Conservation (phyloP, 2,888 invertebrate species). For the Andrena praecox region DNA sequence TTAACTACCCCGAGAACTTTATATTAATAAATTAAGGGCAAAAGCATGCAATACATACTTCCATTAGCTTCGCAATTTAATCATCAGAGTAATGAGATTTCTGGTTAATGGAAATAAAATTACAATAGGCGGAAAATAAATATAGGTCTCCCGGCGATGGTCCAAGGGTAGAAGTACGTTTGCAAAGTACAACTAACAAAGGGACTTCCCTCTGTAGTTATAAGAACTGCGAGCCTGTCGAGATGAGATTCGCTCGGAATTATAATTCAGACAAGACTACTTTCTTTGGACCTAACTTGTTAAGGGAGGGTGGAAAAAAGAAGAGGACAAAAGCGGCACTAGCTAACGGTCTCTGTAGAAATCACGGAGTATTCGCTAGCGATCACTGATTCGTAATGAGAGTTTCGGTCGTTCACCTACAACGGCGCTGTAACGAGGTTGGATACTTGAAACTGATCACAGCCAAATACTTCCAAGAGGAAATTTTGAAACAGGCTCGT, state of each 20-base stretch:
- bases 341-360: not conserved
- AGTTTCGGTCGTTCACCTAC: constrained; percentile 38
- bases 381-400: constrained; percentile 30
- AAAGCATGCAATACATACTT: too few relatives aligned
- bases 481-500: constrained; percentile 29
- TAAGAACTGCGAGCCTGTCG: not conserved
- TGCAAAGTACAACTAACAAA: constrained; percentile 14
- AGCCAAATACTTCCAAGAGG: constrained; percentile 16
- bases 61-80: too few relatives aligned
- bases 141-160: not conserved
- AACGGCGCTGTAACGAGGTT: constrained; percentile 22
- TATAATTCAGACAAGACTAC: constrained; percentile 29
- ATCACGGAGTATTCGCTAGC: not conserved
- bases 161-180: not conserved
- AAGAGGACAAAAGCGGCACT: constrained; percentile 1
- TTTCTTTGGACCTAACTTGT: constrained; percentile 14
- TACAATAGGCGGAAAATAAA: not conserved
- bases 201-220: not conserved
- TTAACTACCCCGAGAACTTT: too few relatives aligned
- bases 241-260: constrained; percentile 19
- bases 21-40: too few relatives aligned
- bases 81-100: not conserved
- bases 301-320: constrained; percentile 5
- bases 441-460: constrained; percentile 16
- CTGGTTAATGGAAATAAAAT: not conserved